Evolutionary conservation across 92 coral and sea anemone species (phyloP).

Genomic region (Phenganax stokvisi): DNA sequence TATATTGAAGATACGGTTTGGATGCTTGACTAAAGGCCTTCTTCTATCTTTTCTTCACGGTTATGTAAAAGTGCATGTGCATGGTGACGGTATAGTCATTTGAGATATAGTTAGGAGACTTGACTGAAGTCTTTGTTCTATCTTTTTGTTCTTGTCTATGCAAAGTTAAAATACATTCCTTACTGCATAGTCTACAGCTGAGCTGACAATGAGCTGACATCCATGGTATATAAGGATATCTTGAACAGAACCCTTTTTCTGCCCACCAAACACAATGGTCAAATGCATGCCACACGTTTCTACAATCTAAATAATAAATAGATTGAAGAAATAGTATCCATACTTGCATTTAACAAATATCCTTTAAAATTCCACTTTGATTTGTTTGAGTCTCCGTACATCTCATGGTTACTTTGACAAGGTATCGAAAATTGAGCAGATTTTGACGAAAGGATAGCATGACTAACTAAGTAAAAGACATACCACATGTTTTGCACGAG

Average conservation of each 20-base stretch:
- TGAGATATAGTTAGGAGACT: not conserved
- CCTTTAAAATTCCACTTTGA: not conserved
- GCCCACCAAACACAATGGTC: slow-evolving; percentile 17
- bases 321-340: not conserved
- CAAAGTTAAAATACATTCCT: not conserved
- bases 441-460: not conserved
- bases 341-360: too few species aligned
- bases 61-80: too few species aligned
- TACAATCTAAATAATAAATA: slow-evolving; percentile 9
- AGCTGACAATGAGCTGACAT: slow-evolving; percentile 35
- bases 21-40: too few species aligned
- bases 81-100: not conserved
- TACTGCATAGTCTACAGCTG: slow-evolving; percentile 32
- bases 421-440: not conserved
- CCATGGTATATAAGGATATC: not conserved
- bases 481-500: slow-evolving; percentile 1
- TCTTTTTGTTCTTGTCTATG: not conserved
- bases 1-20: too few species aligned
- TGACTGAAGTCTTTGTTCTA: not conserved
- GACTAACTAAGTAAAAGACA: not conserved
- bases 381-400: not conserved
- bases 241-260: slow-evolving; percentile 9
- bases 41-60: too few species aligned
- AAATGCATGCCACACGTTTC: not conserved
- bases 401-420: not conserved